Conservation (phyloP, 2,113 vertebrate species). For the Prionailurus viverrinus region DNA sequence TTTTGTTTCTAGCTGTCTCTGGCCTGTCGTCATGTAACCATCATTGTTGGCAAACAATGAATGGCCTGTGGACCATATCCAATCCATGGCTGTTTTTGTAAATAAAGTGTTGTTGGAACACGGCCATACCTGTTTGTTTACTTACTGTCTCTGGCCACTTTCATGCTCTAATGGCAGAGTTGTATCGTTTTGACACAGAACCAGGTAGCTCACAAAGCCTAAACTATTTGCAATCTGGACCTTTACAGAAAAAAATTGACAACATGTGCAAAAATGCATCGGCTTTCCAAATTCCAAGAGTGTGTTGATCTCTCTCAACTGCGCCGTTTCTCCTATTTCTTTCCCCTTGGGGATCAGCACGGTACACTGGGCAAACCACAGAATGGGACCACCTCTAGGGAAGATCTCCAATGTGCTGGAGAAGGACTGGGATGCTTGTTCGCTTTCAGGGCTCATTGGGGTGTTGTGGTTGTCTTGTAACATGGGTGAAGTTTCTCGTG, state of each 20-base stretch:
- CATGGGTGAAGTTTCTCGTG: background rate
- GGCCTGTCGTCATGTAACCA: background rate
- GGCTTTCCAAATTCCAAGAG: background rate
- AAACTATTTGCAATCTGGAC: background rate
- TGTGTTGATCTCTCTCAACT: background rate
- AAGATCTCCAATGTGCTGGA: background rate
- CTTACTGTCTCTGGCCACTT: background rate
- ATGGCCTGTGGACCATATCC: background rate
- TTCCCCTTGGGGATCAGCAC: background rate
- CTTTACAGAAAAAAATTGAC: background rate
- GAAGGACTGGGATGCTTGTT: background rate
- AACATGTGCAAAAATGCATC: background rate
- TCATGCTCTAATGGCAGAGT: background rate
- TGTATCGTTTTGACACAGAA: background rate
- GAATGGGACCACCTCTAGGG: background rate
- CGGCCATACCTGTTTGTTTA: background rate
- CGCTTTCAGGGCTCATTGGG: background rate
- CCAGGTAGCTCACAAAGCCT: background rate
- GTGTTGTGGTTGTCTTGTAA: background rate
- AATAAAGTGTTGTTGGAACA: slow-evolving; percentile 21
- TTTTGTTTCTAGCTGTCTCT: background rate
- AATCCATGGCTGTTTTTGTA: background rate
- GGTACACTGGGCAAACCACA: background rate
- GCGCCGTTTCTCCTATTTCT: background rate
- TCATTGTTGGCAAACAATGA: background rate